Base-by-base conservation (phyloP, 2,113 vertebrate genomes). In the Octodon degus region DNA sequence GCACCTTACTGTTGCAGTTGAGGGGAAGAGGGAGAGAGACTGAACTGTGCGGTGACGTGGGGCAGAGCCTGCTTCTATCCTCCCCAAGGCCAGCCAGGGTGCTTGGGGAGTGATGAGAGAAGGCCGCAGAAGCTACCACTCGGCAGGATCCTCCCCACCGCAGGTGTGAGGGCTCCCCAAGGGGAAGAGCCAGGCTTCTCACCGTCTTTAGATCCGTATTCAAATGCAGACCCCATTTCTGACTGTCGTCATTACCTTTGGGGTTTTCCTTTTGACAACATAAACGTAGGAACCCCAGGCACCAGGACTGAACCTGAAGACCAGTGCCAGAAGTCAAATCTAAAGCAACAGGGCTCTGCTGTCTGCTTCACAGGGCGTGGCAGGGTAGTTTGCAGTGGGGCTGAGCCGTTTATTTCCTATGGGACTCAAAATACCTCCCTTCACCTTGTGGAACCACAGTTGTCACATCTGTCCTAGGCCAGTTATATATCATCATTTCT, bases 281-380 rank as follows among this genome's bases (percentile, higher is more conserved):
- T 3, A 5, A 14, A 10, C 37, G 17, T 3, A 0, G 27, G 9
- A 1, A 14, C 17, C n/a, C 6, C 76, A 34, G 47, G 17, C 62
- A 30, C 1, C 19, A 8, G 50, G 34, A 14, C 7, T 63, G 53
- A 67, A 34, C 12, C n/a, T 19, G 74, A 86, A 43, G 79, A 40
- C 63, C 25, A 34, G 30, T 13, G 77, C 40, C 40, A 65, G 79
- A 76, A 74, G 24, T 30, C 50, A 80, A 20, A 25, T 10, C 72
- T 11, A 16, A 37, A 53, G 83, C 1, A 8, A 24, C 12, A 3
- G 2, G 4, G 30, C 47, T 67, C 43, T 43, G 80, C 24, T 32
- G 47, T 1, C 32, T 24, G 25, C 11, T 53, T 70, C 60, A 12
- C 0, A 16, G 53, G 34, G 32, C 32, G 22, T 62, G 55, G 32